Percentiles rank a stretch among this genome's conserved stretches.
Evolutionary conservation across 2,888 invertebrate species (phyloP).

Genomic region (Hydrotaea cyrtoneurina): DNA sequence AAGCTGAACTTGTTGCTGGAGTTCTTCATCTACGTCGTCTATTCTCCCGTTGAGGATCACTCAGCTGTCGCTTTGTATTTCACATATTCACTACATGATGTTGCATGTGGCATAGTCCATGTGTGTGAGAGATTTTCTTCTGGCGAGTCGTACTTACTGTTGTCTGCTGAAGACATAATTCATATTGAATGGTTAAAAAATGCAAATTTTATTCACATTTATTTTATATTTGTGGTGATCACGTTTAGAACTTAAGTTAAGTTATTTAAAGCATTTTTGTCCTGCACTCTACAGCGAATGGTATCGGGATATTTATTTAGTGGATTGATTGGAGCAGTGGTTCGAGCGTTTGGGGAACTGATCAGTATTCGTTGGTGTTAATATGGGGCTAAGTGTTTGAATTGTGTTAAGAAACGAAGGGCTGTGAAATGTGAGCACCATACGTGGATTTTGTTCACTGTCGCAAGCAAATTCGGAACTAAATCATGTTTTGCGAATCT

Average conservation of each 20-base stretch:
- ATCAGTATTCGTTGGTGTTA: too few species aligned
- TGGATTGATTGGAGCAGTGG: too few species aligned
- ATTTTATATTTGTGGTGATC: constrained; percentile 30
- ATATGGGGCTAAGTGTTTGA: too few species aligned
- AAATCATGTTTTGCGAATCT: too few species aligned
- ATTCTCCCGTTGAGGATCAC: constrained; percentile 52
- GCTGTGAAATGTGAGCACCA: too few species aligned
- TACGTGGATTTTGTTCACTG: too few species aligned
- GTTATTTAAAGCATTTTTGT: constrained; percentile 48
- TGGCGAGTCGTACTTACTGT: neutral
- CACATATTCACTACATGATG: constrained; percentile 15
- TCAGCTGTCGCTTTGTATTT: constrained; percentile 63
- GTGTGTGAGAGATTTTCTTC: constrained; percentile 23
- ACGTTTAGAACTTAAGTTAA: constrained; percentile 51
- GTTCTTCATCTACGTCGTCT: constrained; percentile 34
- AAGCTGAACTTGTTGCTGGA: constrained; percentile 3
- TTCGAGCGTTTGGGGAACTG: too few species aligned
- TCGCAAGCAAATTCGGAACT: too few species aligned
- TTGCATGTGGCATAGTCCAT: constrained; percentile 21
- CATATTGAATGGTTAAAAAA: constrained; percentile 63
- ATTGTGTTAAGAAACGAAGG: too few species aligned
- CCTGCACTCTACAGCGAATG: too few species aligned
- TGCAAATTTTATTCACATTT: constrained; percentile 60
- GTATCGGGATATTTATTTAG: too few species aligned
- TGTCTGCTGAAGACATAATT: constrained; percentile 52